Conservation (phyloP, 2,888 invertebrate species). For the Griposia aprilina region DNA sequence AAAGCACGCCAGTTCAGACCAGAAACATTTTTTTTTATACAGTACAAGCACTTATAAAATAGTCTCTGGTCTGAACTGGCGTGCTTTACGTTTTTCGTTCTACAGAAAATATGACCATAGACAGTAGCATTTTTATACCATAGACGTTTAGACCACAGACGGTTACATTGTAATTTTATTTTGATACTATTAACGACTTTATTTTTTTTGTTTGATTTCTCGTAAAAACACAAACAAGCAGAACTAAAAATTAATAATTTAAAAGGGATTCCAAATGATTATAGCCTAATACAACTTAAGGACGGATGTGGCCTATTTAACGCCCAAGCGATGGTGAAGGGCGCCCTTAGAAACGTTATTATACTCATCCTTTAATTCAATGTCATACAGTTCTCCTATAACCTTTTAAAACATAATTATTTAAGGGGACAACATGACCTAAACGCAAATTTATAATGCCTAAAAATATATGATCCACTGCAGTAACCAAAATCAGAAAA, state of each 20-base stretch:
- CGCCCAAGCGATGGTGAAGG: slow-evolving; percentile 30
- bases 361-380: slow-evolving; percentile 31
- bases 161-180: neutral
- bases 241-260: neutral
- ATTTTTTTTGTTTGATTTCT: too few species aligned
- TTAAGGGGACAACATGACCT: too few species aligned
- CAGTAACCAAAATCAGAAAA: too few species aligned
- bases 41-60: neutral
- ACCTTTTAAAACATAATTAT: too few species aligned
- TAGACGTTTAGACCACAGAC: neutral
- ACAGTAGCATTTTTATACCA: neutral
- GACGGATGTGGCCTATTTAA: slow-evolving; percentile 54
- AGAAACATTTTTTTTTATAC: neutral
- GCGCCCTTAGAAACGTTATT: slow-evolving; percentile 18
- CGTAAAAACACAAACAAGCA: neutral
- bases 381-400: neutral
- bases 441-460: too few species aligned
- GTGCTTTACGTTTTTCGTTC: neutral
- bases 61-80: neutral
- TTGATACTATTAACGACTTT: neutral
- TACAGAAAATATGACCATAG: neutral
- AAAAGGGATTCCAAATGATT: neutral
- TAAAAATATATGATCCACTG: too few species aligned
- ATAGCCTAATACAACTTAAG: slow-evolving; percentile 34
- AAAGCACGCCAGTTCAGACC: neutral